Evolutionary conservation across 2,113 vertebrate species (phyloP).

Genomic region (Sorex araneus): DNA sequence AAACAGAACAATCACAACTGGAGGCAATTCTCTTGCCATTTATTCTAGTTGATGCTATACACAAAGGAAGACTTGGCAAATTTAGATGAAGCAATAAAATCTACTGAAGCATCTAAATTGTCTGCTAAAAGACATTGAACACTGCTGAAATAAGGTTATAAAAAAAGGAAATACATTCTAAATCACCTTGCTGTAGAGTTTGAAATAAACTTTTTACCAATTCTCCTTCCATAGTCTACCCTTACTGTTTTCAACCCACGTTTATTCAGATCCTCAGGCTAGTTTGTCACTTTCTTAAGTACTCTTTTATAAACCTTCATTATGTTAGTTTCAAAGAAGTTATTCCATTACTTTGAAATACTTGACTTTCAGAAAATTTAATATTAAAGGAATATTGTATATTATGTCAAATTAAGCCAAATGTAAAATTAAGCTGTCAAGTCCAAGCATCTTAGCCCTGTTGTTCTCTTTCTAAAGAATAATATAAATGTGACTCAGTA

Average conservation of each 20-base stretch:
- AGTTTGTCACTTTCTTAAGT: background rate
- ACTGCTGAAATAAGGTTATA: constrained; percentile 49
- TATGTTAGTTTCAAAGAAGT: constrained; percentile 32
- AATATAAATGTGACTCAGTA: background rate
- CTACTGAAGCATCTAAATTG: constrained; percentile 69
- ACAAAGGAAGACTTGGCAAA: constrained; percentile 60
- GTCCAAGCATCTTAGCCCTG: background rate
- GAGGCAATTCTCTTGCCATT: background rate
- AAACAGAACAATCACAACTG: constrained; percentile 55
- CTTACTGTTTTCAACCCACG: background rate
- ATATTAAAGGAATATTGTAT: constrained; percentile 19
- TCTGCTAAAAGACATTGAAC: constrained; percentile 53
- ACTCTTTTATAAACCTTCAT: background rate
- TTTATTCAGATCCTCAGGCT: background rate
- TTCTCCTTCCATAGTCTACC: background rate
- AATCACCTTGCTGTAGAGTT: constrained; percentile 41
- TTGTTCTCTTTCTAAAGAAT: background rate
- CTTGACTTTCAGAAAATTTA: background rate
- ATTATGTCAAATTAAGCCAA: background rate
- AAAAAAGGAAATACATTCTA: constrained; percentile 63
- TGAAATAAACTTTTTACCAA: constrained; percentile 42
- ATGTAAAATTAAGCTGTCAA: background rate
- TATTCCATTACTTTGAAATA: background rate
- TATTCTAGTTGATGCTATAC: constrained; percentile 28
- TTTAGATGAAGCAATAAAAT: constrained; percentile 75